phyloP scores from a whole-genome alignment of 2,888 invertebrate species.

The Galerucella pusilla region DNA sequence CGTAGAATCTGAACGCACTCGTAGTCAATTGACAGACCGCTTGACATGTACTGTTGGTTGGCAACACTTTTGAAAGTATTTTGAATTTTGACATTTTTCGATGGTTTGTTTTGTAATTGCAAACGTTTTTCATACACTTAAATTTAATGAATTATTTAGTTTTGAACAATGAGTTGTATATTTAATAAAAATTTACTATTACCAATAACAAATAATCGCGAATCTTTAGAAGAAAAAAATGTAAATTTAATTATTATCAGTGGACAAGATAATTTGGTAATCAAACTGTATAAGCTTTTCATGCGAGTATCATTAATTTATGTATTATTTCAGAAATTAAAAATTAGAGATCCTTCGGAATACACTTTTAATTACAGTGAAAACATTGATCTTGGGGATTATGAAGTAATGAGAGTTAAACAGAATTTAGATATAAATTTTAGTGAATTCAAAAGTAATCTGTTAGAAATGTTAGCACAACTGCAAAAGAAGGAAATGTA shows the following conservation, averaged over 20 bases:
- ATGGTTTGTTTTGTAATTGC: neutral
- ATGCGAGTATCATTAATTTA: slow-evolving; percentile 18
- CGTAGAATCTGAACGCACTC: too few species aligned
- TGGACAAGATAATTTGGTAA: slow-evolving; percentile 48
- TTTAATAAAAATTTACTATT: slow-evolving; percentile 50
- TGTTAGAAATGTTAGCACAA: slow-evolving; percentile 60
- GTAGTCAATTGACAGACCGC: too few species aligned
- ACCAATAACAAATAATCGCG: slow-evolving; percentile 43
- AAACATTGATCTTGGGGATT: slow-evolving; percentile 55
- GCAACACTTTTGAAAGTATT: neutral
- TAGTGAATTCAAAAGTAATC: slow-evolving; percentile 59
- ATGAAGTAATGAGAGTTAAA: slow-evolving; percentile 58
- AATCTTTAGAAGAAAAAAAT: slow-evolving; percentile 45
- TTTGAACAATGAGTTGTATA: slow-evolving; percentile 37
- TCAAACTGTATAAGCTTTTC: slow-evolving; percentile 6
- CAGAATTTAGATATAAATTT: slow-evolving; percentile 62
- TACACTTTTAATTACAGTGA: slow-evolving; percentile 60
- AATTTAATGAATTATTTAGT: neutral
- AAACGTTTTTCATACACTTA: neutral
- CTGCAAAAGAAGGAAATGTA: slow-evolving; percentile 56
- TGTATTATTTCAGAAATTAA: slow-evolving; percentile 6
- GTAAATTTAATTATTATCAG: slow-evolving; percentile 48
- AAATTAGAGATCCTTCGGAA: slow-evolving; percentile 54
- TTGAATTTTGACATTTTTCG: neutral
- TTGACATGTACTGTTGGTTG: neutral